Evolutionary conservation across 2,113 vertebrate genomes (phyloP).

Genomic region (Cricetomys ansorgei): DNA sequence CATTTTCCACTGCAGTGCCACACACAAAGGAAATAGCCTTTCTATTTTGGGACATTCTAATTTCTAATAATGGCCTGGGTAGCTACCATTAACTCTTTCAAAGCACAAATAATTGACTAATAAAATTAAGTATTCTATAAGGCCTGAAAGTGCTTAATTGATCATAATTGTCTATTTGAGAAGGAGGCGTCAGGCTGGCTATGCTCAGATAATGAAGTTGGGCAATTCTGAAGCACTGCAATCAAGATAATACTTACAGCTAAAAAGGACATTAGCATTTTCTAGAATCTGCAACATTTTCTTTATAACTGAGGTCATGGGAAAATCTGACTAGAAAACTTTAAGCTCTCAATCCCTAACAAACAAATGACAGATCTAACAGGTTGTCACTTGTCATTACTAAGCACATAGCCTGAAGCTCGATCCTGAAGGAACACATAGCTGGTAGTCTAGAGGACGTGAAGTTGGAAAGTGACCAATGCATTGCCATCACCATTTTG

Average conservation of each 20-base stretch:
- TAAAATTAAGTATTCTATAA: conserved; percentile 86
- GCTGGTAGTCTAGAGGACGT: conserved; percentile 67
- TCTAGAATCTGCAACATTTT: conserved; percentile 84
- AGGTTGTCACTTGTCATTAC: conserved; percentile 66
- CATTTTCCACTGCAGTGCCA: conserved; percentile 82
- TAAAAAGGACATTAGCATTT: conserved; percentile 82
- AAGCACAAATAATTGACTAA: conserved; percentile 85
- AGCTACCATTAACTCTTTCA: conserved; percentile 83
- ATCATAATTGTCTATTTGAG: conserved; percentile 85
- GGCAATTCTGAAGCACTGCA: conserved; percentile 83
- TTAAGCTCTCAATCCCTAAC: conserved; percentile 69
- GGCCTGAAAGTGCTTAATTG: conserved; percentile 83
- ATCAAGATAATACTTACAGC: conserved; percentile 82
- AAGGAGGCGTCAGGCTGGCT: conserved; percentile 80
- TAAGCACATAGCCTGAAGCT: conserved; percentile 66
- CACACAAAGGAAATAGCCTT: conserved; percentile 84
- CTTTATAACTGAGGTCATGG: conserved; percentile 82
- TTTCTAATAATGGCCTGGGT: conserved; percentile 83
- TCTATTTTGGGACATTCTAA: conserved; percentile 81
- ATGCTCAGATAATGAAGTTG: conserved; percentile 82
- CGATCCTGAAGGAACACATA: conserved; percentile 38
- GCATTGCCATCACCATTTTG: background rate
- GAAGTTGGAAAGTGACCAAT: conserved; percentile 45
- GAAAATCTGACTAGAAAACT: conserved; percentile 81
- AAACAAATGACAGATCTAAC: conserved; percentile 78